Percentiles rank a stretch among this genome's conserved stretches.
These are phyloP conservation scores for Acanthopagrus latus DNA, from an alignment of 2,797 vertebrate genomes.

Conservation along the genomic window DNA sequence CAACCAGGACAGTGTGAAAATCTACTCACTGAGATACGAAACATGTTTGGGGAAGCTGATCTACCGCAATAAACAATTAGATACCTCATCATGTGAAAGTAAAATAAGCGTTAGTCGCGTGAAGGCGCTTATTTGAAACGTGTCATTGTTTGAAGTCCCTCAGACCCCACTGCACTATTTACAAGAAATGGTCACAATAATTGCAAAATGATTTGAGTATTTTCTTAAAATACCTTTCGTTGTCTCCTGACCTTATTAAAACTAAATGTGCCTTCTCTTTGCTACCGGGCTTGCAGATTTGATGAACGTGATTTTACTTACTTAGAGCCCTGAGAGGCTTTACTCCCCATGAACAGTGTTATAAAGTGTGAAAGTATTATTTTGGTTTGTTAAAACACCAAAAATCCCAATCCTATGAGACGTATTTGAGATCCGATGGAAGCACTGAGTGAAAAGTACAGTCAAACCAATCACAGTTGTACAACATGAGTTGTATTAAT, in stretches of 20 bases:
- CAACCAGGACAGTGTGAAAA: background rate
- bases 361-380: no score
- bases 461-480: background rate
- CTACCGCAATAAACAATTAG: background rate
- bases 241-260: background rate
- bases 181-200: background rate
- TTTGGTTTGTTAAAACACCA: background rate
- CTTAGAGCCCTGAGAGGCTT: no score
- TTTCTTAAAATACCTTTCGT: background rate
- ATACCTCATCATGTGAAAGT: background rate
- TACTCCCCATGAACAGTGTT: background rate
- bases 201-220: background rate
- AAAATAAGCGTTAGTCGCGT: background rate
- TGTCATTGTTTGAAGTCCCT: background rate
- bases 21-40: background rate
- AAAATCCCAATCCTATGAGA: background rate
- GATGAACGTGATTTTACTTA: background rate
- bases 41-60: constrained; percentile 10
- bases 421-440: background rate
- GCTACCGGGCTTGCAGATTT: background rate
- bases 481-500: no score
- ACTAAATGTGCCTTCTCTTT: background rate
- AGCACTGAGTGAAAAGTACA: no score
- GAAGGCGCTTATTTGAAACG: background rate
- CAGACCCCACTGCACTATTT: background rate